phyloP scores from a whole-genome alignment of 2,113 vertebrate species.

The Trachemys scripta region DNA sequence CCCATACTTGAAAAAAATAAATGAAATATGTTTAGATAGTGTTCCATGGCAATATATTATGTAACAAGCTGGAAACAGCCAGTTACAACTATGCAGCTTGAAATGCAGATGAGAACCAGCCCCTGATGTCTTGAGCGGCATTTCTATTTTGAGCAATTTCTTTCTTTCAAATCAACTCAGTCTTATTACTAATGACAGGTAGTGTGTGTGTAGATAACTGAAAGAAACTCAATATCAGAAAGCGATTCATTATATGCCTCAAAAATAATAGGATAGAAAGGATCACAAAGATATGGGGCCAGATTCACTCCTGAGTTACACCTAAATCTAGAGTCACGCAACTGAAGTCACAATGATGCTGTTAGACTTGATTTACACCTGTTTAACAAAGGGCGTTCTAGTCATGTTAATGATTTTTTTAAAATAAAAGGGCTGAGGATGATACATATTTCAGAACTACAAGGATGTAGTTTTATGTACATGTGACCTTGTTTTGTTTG shows the following conservation, averaged over 20 bases:
- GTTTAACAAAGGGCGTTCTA: neutral
- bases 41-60: neutral
- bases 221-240: neutral
- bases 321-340: neutral
- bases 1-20: neutral
- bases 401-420: neutral
- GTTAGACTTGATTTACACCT: neutral
- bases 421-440: neutral
- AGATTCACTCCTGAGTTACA: neutral
- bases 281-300: neutral
- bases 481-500: neutral
- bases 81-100: neutral
- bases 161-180: neutral
- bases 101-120: neutral
- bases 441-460: neutral
- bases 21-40: slow-evolving; percentile 30
- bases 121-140: neutral
- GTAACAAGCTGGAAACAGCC: neutral
- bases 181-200: neutral
- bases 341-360: neutral
- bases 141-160: neutral
- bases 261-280: neutral
- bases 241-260: neutral
- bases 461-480: neutral
- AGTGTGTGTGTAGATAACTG: neutral